Percentiles rank a stretch among this genome's conserved stretches.
phyloP scores from a whole-genome alignment of 64 coral and sea anemone genomes.

The Actinia tenebrosa region DNA sequence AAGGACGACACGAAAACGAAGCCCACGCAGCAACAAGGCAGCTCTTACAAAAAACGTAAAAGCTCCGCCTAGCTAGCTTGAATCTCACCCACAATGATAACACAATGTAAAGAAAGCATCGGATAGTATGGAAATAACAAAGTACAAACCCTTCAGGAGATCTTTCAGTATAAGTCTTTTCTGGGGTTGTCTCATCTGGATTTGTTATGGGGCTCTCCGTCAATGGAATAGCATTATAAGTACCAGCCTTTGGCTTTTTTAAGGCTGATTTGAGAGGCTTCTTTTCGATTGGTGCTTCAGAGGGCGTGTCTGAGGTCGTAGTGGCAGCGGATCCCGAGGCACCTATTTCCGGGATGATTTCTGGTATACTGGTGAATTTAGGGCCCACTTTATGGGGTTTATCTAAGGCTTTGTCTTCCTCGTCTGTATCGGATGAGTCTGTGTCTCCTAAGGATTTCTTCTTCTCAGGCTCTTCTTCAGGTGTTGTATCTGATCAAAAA shows the following conservation, averaged over 20 bases:
- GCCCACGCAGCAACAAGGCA: no score
- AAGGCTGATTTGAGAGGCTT: slow-evolving; percentile 84
- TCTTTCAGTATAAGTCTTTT: background rate
- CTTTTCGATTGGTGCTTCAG: slow-evolving; percentile 53
- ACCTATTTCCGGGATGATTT: slow-evolving; percentile 59
- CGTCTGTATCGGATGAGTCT: slow-evolving; percentile 76
- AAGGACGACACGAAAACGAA: no score
- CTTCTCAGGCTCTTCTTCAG: slow-evolving; percentile 66
- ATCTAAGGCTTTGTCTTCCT: slow-evolving; percentile 54
- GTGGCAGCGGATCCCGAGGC: slow-evolving; percentile 58
- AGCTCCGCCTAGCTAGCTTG: no score
- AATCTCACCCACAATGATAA: no score
- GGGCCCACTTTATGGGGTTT: slow-evolving; percentile 17
- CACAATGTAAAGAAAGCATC: background rate
- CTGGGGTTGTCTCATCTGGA: slow-evolving; percentile 20
- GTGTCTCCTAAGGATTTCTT: slow-evolving; percentile 47
- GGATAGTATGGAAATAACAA: background rate
- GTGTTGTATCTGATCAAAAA: slow-evolving; percentile 64
- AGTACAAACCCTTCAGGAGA: slow-evolving; percentile 9
- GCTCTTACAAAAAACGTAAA: no score
- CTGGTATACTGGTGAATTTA: slow-evolving; percentile 35
- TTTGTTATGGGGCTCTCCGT: slow-evolving; percentile 13
- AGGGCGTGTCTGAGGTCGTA: slow-evolving; percentile 54
- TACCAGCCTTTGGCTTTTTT: slow-evolving; percentile 62
- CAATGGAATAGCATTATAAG: slow-evolving; percentile 5